Conservation (phyloP, 2,888 invertebrate species). For the Graphium colonna region DNA sequence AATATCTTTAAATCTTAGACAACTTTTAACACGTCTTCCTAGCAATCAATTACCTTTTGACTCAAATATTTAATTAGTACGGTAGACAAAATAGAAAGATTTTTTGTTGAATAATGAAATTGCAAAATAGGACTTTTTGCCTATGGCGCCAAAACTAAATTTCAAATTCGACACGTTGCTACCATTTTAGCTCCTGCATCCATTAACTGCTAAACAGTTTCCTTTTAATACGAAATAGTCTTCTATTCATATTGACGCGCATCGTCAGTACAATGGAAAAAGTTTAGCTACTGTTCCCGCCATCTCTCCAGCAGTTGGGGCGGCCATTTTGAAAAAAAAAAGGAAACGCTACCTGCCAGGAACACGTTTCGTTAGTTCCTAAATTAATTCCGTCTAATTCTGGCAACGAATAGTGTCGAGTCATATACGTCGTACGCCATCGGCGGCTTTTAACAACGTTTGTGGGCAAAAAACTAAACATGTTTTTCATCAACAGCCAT, state of each 20-base stretch:
- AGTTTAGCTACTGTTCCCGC: conserved; percentile 70
- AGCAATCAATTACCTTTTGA: too few relatives aligned
- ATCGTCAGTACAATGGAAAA: conserved; percentile 58
- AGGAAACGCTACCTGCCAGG: conserved; percentile 57
- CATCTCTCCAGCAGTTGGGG: conserved; percentile 46
- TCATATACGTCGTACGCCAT: conserved; percentile 63
- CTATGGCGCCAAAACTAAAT: conserved; percentile 35
- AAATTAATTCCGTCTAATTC: conserved; percentile 72
- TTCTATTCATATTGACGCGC: conserved; percentile 68
- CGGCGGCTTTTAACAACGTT: conserved; percentile 56
- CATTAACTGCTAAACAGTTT: conserved; percentile 25
- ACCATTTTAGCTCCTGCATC: conserved; percentile 4
- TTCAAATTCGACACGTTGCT: conserved; percentile 35
- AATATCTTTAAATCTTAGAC: too few relatives aligned
- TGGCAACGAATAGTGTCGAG: conserved; percentile 59
- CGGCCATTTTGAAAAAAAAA: conserved; percentile 36
- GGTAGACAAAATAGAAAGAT: not conserved
- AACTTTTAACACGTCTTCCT: too few relatives aligned
- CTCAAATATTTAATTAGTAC: not conserved
- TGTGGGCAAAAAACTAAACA: conserved; percentile 41
- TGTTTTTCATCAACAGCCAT: conserved; percentile 66
- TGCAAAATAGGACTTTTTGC: conserved; percentile 18
- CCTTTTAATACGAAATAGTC: conserved; percentile 58
- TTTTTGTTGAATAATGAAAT: conserved; percentile 1
- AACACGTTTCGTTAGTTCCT: conserved; percentile 51